Evolutionary conservation across 1,140 invertebrate species (phyloP), one percentile per base, ranked within the genome.

Genomic region (Lasioglossum baleicum): DNA sequence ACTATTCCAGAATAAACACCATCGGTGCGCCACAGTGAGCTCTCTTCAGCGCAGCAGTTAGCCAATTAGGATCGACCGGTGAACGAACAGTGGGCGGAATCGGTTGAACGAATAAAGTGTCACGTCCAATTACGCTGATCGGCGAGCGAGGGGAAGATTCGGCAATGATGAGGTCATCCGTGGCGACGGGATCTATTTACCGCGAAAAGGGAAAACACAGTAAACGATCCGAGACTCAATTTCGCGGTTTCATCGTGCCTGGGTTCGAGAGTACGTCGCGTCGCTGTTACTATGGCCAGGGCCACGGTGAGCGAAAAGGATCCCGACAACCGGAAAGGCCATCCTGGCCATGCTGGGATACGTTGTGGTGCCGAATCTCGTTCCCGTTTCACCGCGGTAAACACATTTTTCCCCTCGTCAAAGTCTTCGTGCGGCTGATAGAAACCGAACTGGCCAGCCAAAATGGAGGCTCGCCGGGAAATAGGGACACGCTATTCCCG

Each of bases 381-480:
- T 15, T n/a, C 65, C 48, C 64, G 77, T 80, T 83, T 48, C 75
- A 53, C 53, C 22, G 64, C 42, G 73, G 65, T 80, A 83, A 83
- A 73, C 64, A 65, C 44, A 70, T 58, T 83, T 83, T 75, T 68
- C 56, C 42, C 70, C 79, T 13, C 71, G 65, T 83, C 67, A 56
- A 60, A 80, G 40, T 80, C 42, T 44, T 7, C 53, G 48, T n/a
- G 35, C 48, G 64, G 53, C 42, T 73, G 64, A 69, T 63, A 78
- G 74, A 74, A 84, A 64, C 53, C 63, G 75, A 84, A 78, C 65
- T 58, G 82, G 48, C 61, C 71, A 67, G 73, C 35, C 65, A 35
- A 85, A 85, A 82, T 48, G 61, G 64, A 22, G 51, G 70, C 69
- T 71, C 60, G n/a, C 68, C 31, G 64, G 68, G 81, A 85, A 82